phyloP scores from a whole-genome alignment of 1,140 invertebrate genomes.

The Macrosteles quadrilineatus region DNA sequence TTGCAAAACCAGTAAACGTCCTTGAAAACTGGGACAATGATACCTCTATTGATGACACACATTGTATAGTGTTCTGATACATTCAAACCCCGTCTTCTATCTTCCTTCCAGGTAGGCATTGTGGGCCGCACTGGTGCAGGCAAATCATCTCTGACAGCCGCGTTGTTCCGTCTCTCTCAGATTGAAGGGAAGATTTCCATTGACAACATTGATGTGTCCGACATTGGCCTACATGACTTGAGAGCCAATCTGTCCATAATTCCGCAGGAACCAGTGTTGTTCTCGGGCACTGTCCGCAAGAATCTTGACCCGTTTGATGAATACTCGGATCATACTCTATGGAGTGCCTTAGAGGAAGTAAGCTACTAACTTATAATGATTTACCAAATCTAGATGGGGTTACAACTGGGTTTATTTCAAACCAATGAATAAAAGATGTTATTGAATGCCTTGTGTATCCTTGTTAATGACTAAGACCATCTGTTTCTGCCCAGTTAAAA shows the following conservation, averaged over 20 bases:
- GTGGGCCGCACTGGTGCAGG: slow-evolving; percentile 84
- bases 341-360: slow-evolving; percentile 60
- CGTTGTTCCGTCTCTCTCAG: slow-evolving; percentile 74
- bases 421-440: neutral
- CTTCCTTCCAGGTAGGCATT: slow-evolving; percentile 34
- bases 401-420: no score
- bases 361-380: neutral
- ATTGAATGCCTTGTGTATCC: neutral
- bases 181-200: slow-evolving; percentile 62
- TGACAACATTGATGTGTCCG: slow-evolving; percentile 65
- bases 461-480: no score
- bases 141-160: slow-evolving; percentile 84
- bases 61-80: neutral
- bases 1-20: neutral
- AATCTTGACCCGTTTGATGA: slow-evolving; percentile 83
- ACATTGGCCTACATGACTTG: slow-evolving; percentile 68
- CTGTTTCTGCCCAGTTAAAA: neutral
- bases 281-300: slow-evolving; percentile 74
- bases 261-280: slow-evolving; percentile 74
- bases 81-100: neutral
- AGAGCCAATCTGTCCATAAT: slow-evolving; percentile 78
- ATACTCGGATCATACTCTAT: slow-evolving; percentile 55
- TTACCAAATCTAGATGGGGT: neutral
- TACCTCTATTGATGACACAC: neutral
- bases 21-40: neutral